Percentiles rank a stretch among this genome's conserved stretches.
phyloP scores from a whole-genome alignment of 2,797 vertebrate species.

The Sebastiscus albofasciatus region DNA sequence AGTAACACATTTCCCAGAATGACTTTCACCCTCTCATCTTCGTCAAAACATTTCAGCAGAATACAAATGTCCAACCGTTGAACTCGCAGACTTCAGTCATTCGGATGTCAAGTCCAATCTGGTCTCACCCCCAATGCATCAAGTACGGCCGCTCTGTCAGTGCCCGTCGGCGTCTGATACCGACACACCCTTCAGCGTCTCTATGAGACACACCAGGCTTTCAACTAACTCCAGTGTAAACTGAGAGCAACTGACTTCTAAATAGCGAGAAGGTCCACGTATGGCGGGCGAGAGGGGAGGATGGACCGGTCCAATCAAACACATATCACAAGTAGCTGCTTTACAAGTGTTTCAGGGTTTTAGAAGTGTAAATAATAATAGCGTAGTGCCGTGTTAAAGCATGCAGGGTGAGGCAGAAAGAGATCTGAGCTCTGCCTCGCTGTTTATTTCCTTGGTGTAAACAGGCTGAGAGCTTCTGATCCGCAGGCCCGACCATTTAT shows the following conservation, averaged over 20 bases:
- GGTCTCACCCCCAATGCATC: too few species aligned
- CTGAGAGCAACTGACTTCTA: too few species aligned
- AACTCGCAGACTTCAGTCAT: neutral
- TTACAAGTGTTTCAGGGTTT: constrained; percentile 18
- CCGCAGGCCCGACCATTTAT: constrained; percentile 24
- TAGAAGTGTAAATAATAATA: constrained; percentile 15
- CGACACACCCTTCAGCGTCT: too few species aligned
- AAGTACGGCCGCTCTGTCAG: fast-evolving
- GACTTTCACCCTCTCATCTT: neutral
- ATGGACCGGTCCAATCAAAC: too few species aligned
- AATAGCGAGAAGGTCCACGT: too few species aligned
- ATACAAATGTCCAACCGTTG: neutral
- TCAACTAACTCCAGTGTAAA: too few species aligned
- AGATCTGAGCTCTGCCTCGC: neutral
- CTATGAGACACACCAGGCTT: too few species aligned
- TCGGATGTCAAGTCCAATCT: neutral
- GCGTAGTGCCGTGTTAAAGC: neutral
- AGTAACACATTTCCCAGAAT: neutral
- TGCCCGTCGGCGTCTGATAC: too few species aligned
- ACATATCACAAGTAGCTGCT: constrained; percentile 9
- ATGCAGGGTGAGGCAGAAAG: neutral
- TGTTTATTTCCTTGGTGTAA: constrained; percentile 42
- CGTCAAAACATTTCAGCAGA: neutral
- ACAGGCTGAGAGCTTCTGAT: constrained; percentile 22
- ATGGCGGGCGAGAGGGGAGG: too few species aligned